Conservation (phyloP, 2,797 vertebrate genomes). For the Mormyrops boulengeri region DNA sequence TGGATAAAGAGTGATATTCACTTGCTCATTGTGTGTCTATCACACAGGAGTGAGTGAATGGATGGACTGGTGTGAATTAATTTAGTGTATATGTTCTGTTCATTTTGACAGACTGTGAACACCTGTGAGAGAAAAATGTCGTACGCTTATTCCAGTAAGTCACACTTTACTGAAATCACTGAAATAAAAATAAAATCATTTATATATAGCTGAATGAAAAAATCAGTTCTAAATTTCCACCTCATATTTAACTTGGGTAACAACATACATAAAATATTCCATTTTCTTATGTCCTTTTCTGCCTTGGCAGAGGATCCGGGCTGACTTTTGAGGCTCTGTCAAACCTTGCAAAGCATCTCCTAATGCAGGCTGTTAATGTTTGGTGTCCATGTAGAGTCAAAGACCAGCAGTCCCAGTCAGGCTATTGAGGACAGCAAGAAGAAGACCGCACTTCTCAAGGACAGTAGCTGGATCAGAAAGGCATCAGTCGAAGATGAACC, state of each 20-base stretch:
- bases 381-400: constrained; percentile 35
- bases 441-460: constrained; percentile 67
- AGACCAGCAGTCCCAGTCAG: constrained; percentile 36
- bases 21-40: not conserved
- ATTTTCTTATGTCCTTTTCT: not conserved
- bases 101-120: constrained; percentile 20
- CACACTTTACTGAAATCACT: constrained; percentile 12
- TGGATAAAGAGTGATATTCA: not conserved
- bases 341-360: not conserved
- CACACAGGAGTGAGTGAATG: not conserved
- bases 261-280: not conserved
- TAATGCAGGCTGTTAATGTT: not conserved
- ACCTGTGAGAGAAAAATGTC: constrained; percentile 28
- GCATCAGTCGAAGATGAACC: constrained; percentile 66
- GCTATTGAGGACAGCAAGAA: constrained; percentile 64
- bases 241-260: not conserved
- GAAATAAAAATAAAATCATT: constrained; percentile 35
- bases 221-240: not conserved
- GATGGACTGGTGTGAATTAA: not conserved
- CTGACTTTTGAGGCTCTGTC: not conserved
- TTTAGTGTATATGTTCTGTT: not conserved
- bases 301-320: not conserved
- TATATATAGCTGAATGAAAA: not conserved
- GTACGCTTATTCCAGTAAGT: constrained; percentile 10
- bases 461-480: constrained; percentile 87